These are phyloP conservation scores for Brachionus rubens DNA, from an alignment of 1,140 invertebrate species.

Conservation along the genomic window DNA sequence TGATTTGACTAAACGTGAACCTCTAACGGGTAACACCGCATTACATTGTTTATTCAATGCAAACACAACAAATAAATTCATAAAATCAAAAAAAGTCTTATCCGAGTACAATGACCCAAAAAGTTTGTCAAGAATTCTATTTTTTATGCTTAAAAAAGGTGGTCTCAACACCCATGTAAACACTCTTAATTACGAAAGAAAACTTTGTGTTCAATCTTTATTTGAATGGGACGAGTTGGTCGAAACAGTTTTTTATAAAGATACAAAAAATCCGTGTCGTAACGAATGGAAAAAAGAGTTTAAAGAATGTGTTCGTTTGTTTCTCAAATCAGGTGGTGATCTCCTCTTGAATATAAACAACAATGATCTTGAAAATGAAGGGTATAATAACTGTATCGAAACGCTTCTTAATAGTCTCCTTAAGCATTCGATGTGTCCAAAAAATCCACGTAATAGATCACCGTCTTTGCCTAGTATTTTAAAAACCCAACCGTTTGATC, in stretches of 20 bases:
- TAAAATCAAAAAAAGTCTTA: neutral
- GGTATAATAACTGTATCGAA: neutral
- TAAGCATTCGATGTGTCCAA: neutral
- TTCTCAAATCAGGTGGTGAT: constrained; percentile 25
- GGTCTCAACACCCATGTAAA: constrained; percentile 42
- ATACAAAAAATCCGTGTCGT: neutral
- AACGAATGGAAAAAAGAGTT: constrained; percentile 25
- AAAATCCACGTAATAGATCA: neutral
- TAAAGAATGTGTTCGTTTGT: neutral
- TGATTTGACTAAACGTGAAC: constrained; percentile 34
- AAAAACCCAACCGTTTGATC: neutral
- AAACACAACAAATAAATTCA: neutral
- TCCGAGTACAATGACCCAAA: constrained; percentile 4
- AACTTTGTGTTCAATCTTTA: neutral
- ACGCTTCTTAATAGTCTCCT: constrained; percentile 1
- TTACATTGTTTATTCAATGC: constrained; percentile 30
- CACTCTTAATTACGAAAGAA: constrained; percentile 4
- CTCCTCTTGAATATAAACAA: constrained; percentile 7
- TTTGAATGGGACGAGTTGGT: constrained; percentile 43
- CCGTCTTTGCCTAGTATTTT: neutral
- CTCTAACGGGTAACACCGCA: neutral
- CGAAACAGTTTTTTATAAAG: constrained; percentile 16
- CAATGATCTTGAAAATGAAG: neutral
- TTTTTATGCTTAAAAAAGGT: constrained; percentile 21
- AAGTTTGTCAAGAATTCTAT: constrained; percentile 25